Evolutionary conservation across 2,797 vertebrate genomes (phyloP).

Genomic region (Lutjanus campechanus): DNA sequence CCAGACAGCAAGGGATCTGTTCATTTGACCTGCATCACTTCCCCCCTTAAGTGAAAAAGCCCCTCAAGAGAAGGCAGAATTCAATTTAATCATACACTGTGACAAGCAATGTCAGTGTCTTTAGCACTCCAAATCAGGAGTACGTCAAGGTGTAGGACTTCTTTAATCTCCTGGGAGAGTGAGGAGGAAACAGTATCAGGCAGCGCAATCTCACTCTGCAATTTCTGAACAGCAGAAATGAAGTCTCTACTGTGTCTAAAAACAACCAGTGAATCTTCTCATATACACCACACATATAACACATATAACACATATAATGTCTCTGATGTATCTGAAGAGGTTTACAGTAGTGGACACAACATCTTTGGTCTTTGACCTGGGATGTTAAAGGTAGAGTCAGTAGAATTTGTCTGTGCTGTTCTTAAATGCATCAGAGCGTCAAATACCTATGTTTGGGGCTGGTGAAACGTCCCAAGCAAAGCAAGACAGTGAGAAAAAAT

Average conservation of each 20-base stretch:
- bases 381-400: background rate
- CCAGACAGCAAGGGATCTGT: constrained; percentile 68
- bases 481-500: too few species aligned
- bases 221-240: constrained; percentile 8
- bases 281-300: background rate
- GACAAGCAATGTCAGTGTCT: constrained; percentile 66
- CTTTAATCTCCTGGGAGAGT: constrained; percentile 53
- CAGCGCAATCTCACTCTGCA: constrained; percentile 33
- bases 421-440: too few species aligned
- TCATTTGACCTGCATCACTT: constrained; percentile 69
- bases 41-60: constrained; percentile 50
- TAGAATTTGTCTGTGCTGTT: too few species aligned
- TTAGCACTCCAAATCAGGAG: constrained; percentile 63
- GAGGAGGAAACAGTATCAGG: constrained; percentile 33
- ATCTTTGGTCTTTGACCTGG: background rate
- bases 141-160: constrained; percentile 62
- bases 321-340: constrained; percentile 4
- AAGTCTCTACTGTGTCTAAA: constrained; percentile 5
- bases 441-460: too few species aligned
- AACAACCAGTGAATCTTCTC: background rate
- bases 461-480: too few species aligned
- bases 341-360: constrained; percentile 11
- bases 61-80: constrained; percentile 63
- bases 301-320: background rate
- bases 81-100: constrained; percentile 73